Evolutionary conservation across 2,113 vertebrate genomes (phyloP).

Genomic region (Acinonyx jubatus): DNA sequence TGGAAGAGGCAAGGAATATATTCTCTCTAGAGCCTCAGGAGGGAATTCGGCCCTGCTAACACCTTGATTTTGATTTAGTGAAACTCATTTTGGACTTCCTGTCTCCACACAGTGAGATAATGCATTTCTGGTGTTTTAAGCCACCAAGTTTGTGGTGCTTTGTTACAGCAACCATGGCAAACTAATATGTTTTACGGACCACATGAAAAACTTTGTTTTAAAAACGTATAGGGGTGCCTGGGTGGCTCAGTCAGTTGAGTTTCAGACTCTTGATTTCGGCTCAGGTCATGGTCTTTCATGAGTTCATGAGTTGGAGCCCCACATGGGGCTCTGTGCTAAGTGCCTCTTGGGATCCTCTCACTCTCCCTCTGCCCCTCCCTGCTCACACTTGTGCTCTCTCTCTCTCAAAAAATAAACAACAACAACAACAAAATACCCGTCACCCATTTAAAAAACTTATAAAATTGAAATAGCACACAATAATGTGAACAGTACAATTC

Average conservation of each 20-base stretch:
- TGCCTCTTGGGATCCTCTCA: too few species aligned
- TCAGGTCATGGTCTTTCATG: too few species aligned
- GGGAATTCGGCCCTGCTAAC: background rate
- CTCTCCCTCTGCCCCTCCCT: too few species aligned
- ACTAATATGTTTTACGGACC: background rate
- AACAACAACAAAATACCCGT: too few species aligned
- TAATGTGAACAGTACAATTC: background rate
- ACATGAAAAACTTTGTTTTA: slow-evolving; percentile 25
- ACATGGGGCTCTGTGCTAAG: too few species aligned
- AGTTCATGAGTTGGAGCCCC: too few species aligned
- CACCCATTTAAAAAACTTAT: background rate
- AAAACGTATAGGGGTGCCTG: background rate
- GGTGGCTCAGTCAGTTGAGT: too few species aligned
- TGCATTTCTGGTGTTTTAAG: background rate
- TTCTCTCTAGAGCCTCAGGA: background rate
- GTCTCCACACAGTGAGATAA: background rate
- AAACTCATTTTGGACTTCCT: background rate
- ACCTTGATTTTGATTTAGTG: slow-evolving; percentile 8
- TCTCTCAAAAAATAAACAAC: too few species aligned
- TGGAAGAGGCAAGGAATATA: background rate
- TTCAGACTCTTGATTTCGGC: too few species aligned
- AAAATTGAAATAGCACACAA: background rate
- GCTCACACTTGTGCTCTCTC: too few species aligned
- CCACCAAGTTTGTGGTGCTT: background rate
- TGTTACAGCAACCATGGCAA: background rate